These are phyloP conservation scores for Epizoanthus illoricatus DNA, from an alignment of 92 coral and sea anemone species.

Conservation along the genomic window DNA sequence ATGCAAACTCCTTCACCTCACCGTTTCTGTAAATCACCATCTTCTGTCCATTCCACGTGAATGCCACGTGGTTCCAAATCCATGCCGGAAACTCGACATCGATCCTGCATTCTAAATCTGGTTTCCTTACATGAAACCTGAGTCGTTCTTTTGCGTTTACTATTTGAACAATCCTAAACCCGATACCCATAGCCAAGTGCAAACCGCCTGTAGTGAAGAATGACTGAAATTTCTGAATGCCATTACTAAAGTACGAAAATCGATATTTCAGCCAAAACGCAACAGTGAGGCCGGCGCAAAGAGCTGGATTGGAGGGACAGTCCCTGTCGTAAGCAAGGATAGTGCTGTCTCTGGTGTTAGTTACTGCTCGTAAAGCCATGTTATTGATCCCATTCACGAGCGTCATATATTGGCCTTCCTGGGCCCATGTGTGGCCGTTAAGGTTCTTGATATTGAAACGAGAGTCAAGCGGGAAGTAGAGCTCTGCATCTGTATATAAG, in stretches of 20 bases:
- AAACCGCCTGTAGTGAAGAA: constrained; percentile 17
- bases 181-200: neutral
- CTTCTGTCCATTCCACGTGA: constrained; percentile 26
- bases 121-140: neutral
- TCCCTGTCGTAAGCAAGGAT: constrained; percentile 4
- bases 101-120: neutral
- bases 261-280: constrained; percentile 25
- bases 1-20: neutral
- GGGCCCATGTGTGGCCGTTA: constrained; percentile 13
- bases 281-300: constrained; percentile 23
- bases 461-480: constrained; percentile 18
- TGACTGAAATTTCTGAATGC: neutral
- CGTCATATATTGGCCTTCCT: neutral
- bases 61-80: constrained; percentile 39
- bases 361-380: constrained; percentile 16
- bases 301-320: constrained; percentile 26
- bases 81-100: constrained; percentile 5
- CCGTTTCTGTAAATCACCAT: constrained; percentile 14
- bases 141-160: neutral
- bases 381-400: constrained; percentile 22
- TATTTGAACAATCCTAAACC: constrained; percentile 9
- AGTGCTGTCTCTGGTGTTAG: neutral
- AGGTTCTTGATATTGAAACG: neutral
- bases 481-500: constrained; percentile 9
- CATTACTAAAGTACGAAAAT: neutral